Evolutionary conservation across 2,113 vertebrate species (phyloP), one percentile per base, ranked within the genome.

Genomic region (Ceuthmochares aereus): DNA sequence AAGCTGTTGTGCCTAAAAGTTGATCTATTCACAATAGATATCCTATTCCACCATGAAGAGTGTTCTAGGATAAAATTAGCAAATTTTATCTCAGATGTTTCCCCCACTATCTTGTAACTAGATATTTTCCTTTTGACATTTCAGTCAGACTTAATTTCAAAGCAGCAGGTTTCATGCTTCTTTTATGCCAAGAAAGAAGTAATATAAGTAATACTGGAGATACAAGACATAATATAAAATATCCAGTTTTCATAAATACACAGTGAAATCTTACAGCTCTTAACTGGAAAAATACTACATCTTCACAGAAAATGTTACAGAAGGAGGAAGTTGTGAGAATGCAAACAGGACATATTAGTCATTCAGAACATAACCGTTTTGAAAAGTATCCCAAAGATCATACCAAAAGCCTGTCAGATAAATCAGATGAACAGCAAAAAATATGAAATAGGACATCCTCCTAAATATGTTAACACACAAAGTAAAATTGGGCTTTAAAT

Each of bases 41-140:
- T 34, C 78, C 56, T 93, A 63, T 63, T 85, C 26, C 76, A 90
- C 69, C 84, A 42, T 49, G 51, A 93, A 87, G 49, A 40, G 7
- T 43, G 55, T 70, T 80, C 72, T 64, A 68, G 25, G 56, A 91
- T 37, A 91, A 95, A 95, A 82, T 60, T 69, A 77, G 81, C 12
- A 87, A 91, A 83, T 88, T 87, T 90, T 85, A 69, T 79, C 29
- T 93, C 45, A 66, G 43, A 83, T 69, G 34, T 93, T 91, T 90
- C 54, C 66, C 42, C 93, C 21, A 37, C 52, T 51, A 25, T 77
- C 74, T 85, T 80, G 32, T 54, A 95, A 82, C 23, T 62, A 73
- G 54, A 17, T 79, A 67, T 87, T 76, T 95, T 87, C 78, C 73
- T 78, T 91, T 58, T 51, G 84, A 91, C 58, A 80, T 85, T 96